Evolutionary conservation across 2,113 vertebrate genomes (phyloP).

Genomic region (Micromys minutus): DNA sequence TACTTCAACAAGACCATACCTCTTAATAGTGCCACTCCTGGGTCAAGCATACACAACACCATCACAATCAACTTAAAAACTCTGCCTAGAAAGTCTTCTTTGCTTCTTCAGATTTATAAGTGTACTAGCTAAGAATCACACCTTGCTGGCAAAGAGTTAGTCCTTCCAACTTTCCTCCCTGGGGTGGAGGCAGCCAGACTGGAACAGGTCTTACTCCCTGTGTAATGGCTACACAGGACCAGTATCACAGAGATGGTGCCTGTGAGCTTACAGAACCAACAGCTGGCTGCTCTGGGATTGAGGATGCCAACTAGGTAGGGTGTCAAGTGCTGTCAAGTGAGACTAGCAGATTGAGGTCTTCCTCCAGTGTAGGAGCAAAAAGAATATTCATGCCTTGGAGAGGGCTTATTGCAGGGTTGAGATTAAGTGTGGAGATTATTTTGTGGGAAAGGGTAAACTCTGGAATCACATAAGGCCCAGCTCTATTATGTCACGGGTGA

Average conservation of each 20-base stretch:
- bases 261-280: background rate
- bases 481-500: background rate
- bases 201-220: background rate
- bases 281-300: background rate
- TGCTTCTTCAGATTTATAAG: background rate
- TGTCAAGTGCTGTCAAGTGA: background rate
- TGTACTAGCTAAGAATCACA: background rate
- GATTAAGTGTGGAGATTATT: background rate
- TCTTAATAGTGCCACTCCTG: too few species aligned
- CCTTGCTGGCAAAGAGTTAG: background rate
- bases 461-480: background rate
- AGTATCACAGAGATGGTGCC: background rate
- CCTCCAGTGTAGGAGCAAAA: background rate
- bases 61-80: background rate
- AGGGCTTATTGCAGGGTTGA: background rate
- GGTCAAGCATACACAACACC: too few species aligned
- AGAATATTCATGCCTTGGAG: background rate
- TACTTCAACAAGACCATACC: too few species aligned
- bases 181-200: too few species aligned
- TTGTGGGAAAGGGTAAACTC: background rate
- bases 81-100: background rate
- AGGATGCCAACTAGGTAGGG: background rate
- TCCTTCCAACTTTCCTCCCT: background rate
- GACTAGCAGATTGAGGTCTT: background rate
- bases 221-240: background rate